Percentiles rank a stretch among this genome's conserved stretches.
Evolutionary conservation across 2,797 vertebrate genomes (phyloP).

Genomic region (Pipistrellus pygmaeus): DNA sequence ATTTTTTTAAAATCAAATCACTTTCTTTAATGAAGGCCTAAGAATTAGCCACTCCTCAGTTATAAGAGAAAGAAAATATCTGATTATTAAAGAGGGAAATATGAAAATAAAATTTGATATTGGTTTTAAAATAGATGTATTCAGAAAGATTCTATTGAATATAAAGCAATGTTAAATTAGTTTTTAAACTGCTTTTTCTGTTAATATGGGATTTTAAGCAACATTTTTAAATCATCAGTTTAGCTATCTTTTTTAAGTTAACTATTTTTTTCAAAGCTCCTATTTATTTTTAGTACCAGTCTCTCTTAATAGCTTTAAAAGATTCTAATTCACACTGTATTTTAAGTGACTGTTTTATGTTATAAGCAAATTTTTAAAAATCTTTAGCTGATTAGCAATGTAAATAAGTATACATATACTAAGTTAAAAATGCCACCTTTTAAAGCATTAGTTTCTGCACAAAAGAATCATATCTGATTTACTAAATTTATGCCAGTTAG

Average conservation of each 20-base stretch:
- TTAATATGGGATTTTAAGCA: conserved; percentile 44
- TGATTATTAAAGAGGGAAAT: conserved; percentile 7
- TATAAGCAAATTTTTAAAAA: conserved; percentile 75
- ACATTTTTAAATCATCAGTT: conserved; percentile 40
- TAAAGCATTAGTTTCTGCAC: conserved; percentile 74
- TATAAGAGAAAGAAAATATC: conserved; percentile 32
- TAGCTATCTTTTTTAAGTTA: conserved; percentile 39
- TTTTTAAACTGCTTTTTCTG: conserved; percentile 59
- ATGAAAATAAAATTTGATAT: background rate
- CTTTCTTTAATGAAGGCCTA: conserved; percentile 50
- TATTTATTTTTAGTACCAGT: conserved; percentile 11
- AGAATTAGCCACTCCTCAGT: background rate
- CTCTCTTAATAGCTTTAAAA: conserved; percentile 56
- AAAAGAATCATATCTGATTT: conserved; percentile 80
- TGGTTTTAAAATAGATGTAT: conserved; percentile 43
- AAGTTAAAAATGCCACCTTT: conserved; percentile 82
- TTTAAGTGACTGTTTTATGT: conserved; percentile 63
- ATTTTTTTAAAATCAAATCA: background rate
- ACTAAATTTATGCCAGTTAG: conserved; percentile 84
- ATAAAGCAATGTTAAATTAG: conserved; percentile 21
- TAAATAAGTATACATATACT: conserved; percentile 67
- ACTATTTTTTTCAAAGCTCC: background rate
- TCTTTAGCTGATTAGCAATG: conserved; percentile 79
- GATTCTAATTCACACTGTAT: conserved; percentile 69
- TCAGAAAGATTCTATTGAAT: conserved; percentile 35